Evolutionary conservation across 1,140 invertebrate species (phyloP).

Genomic region (Theocolax elegans): DNA sequence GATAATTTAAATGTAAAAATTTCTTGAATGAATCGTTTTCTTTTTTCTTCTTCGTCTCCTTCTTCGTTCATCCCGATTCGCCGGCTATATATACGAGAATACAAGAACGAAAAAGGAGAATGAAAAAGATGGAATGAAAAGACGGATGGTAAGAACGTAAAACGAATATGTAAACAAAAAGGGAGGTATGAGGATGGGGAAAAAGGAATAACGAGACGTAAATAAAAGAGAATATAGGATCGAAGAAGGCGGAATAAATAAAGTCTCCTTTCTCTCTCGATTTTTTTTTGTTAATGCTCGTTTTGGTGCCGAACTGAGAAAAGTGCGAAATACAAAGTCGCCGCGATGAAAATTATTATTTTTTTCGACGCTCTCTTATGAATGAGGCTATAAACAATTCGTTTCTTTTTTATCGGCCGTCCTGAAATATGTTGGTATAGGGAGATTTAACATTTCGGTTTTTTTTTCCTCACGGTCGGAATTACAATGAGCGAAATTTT

Average conservation of each 20-base stretch:
- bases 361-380: not conserved
- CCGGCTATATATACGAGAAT: not conserved
- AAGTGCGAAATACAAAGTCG: conserved; percentile 19
- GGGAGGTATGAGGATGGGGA: not conserved
- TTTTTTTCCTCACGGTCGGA: too few species aligned
- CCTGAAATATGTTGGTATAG: too few species aligned
- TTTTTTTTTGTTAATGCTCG: too few species aligned
- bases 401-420: too few species aligned
- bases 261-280: conserved; percentile 10
- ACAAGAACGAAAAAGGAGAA: not conserved
- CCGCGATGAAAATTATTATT: conserved; percentile 14
- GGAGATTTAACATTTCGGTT: too few species aligned
- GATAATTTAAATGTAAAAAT: conserved; percentile 1
- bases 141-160: conserved; percentile 4
- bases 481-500: too few species aligned
- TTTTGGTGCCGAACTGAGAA: not conserved
- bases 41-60: not conserved
- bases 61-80: not conserved
- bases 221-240: conserved; percentile 8
- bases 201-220: not conserved
- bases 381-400: conserved; percentile 6
- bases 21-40: not conserved
- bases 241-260: conserved; percentile 27
- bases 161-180: not conserved
- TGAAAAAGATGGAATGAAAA: conserved; percentile 7